Base-by-base conservation (phyloP, 2,113 vertebrate genomes). In the Lagenorhynchus albirostris region DNA sequence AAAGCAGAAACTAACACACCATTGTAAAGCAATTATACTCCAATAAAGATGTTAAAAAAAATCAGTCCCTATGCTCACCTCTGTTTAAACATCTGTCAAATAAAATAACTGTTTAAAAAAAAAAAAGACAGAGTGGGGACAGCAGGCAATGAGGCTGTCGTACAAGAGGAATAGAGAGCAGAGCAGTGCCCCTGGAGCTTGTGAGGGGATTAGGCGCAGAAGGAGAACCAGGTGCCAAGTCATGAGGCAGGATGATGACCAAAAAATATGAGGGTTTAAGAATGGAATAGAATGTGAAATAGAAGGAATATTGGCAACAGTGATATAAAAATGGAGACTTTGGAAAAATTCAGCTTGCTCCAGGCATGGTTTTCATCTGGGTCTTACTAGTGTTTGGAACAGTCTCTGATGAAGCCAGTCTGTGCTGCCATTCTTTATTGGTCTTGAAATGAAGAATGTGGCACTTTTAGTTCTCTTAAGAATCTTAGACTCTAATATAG, bases 401-500 rank as follows among this genome's bases (percentile, higher is more conserved):
- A 31, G 18, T n/a, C 60, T 88, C 71, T 68, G 58, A 67, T 8
- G 60, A 91, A 93, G 73, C 71, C n/a, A 17, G 33, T 53, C 53
- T 55, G 21, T 4, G 38, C 8, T 4, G 18, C n/a, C 74, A n/a
- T 17, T 23, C 50, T 89, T 89, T 53, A 65, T 18, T 74, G 47
- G 21, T 55, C 70, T 71, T 91, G 80, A 71, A 80, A 85, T n/a
- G 31, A 76, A 90, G 26, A 74, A 67, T 41, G 67, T 88, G 31
- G 70, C 26, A 67, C 62, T 95, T 55, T 47, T 6, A 25, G 31
- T 38, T 63, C 93, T 87, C 82, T 73, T 44, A 84, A 63, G 62
- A 92, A 74, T 84, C 50, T 88, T 33, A 80, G 29, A 31, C 79
- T 36, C 38, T 86, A 81, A n/a, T 18, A 17, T 2, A 81, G 12